Evolutionary conservation across 2,113 vertebrate genomes (phyloP), one percentile per base, ranked within the genome.

Genomic region (Xiphophorus hellerii): DNA sequence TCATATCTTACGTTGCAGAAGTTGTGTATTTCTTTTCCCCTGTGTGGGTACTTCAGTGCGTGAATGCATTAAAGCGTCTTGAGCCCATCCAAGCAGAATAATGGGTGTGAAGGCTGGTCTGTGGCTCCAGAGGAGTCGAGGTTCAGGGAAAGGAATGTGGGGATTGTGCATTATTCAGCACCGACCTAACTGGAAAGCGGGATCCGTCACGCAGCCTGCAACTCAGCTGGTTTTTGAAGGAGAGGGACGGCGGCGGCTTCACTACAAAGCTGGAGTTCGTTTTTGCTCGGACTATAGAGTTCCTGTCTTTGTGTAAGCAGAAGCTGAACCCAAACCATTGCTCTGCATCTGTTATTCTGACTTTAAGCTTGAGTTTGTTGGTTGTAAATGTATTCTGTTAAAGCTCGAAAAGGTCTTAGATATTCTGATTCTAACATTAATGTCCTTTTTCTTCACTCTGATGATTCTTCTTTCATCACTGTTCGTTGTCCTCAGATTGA

Each of bases 161-260:
- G 72, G 62, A 71, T 44, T 29, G 76, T 93, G 89, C 90, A 93
- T 93, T 89, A 93, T 93, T 93, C 84, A 93, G 33, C 66, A 79
- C 76, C 76, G 84, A 90, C 83, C 88, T 71, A 77, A 83, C 73
- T 71, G 63, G 61, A 84, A 80, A 68, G 51, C 39, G 71, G 65
- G 22, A 71, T 82, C 62, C 70, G 73, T 83, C 88, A 88, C 74
- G 86, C 81, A 87, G 69, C 76, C 42, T 65, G 74, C n/a, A 1
- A 29, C 66, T 63, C 70, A 27, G 58, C 33, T 13, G 62, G 44
- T 69, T 48, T 37, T 69, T n/a, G 72, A 0, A 48, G 54, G 78
- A 5, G 58, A 65, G 31, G 3, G 33, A 14, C 61, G 60, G 69
- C 54, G 61, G 44, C 29, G 27, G 75, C 69, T 29, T 33, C 15